Evolutionary conservation across 2,797 vertebrate species (phyloP), one percentile per base, ranked within the genome.

Genomic region (Adrianichthys oophorus): DNA sequence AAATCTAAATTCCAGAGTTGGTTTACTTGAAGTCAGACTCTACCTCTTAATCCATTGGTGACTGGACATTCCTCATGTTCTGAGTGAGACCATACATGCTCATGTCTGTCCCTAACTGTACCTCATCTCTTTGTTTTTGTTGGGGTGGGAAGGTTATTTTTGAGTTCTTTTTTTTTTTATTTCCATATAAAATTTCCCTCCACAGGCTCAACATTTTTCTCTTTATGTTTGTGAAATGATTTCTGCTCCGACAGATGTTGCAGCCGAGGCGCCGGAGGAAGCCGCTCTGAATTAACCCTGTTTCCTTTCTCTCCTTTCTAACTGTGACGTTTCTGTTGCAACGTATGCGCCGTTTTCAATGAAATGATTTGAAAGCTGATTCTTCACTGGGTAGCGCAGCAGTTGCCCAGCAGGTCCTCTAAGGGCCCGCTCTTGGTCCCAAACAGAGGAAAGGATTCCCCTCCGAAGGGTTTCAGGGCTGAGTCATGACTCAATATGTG

Each of bases 401-500:
- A 84, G 76, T 56, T 72, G 78, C 56, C 79, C 77, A 74, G 70
- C 82, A 76, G 72, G 81, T 72, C 62, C 72, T 61, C 70, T 82
- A 71, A 79, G 65, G 79, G 66, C 72, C 84, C 68, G 5, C 49
- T 75, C 72, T 79, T 79, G 79, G 69, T 73, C 80, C 82, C 79
- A 76, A 37, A 74, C 82, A 76, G 72, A 84, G 83, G 86, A 65
- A 82, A 72, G 87, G 87, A 86, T 80, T 78, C 68, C 62, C 59
- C 63, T 3, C 32, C 45, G 67, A 73, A 82, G 84, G 83, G 79
- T 84, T 86, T 87, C 87, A 90, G 90, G 89, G 81, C 82, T 87
- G 86, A 92, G 89, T 91, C 90, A 90, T 89, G 90, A 91, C 90
- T 92, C 87, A 69, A 84, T 89, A 80, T 88, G 78, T 90, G 87